Conservation (phyloP, 2,113 vertebrate genomes). For the Hemicordylus capensis region DNA sequence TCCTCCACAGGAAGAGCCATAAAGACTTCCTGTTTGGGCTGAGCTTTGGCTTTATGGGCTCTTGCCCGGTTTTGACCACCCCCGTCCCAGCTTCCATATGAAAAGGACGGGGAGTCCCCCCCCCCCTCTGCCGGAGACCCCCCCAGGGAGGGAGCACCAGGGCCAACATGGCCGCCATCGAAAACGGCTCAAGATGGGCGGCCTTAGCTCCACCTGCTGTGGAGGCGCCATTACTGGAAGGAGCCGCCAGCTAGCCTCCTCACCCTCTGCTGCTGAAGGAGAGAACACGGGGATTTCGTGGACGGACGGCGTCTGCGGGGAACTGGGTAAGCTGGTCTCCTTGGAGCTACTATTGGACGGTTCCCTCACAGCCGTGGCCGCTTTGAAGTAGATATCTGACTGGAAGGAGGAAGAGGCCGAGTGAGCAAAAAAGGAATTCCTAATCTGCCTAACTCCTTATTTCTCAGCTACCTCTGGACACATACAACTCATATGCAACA, state of each 20-base stretch:
- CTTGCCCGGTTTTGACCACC: no score
- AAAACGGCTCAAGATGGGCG: background rate
- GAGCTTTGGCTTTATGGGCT: no score
- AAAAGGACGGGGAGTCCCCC: no score
- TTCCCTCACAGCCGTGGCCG: constrained; percentile 83
- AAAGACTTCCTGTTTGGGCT: background rate
- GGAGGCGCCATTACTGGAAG: background rate
- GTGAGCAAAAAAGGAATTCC: background rate
- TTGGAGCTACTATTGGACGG: constrained; percentile 90
- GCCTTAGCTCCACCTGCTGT: no score
- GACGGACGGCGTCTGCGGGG: constrained; percentile 90
- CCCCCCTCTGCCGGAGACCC: no score
- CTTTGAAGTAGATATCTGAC: constrained; percentile 98
- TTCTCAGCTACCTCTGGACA: no score
- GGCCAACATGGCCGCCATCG: no score
- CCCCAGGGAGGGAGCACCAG: no score
- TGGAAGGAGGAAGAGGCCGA: constrained; percentile 63
- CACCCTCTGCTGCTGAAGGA: constrained; percentile 89
- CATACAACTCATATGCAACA: no score
- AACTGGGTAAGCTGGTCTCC: constrained; percentile 88
- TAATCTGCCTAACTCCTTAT: no score
- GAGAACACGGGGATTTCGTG: constrained; percentile 87
- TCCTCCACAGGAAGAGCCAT: background rate
- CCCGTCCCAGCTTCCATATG: no score
- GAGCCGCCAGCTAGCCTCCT: constrained; percentile 1